Evolutionary conservation across 2,113 vertebrate genomes (phyloP), one percentile per base, ranked within the genome.

Genomic region (Peromyscus polionotus): DNA sequence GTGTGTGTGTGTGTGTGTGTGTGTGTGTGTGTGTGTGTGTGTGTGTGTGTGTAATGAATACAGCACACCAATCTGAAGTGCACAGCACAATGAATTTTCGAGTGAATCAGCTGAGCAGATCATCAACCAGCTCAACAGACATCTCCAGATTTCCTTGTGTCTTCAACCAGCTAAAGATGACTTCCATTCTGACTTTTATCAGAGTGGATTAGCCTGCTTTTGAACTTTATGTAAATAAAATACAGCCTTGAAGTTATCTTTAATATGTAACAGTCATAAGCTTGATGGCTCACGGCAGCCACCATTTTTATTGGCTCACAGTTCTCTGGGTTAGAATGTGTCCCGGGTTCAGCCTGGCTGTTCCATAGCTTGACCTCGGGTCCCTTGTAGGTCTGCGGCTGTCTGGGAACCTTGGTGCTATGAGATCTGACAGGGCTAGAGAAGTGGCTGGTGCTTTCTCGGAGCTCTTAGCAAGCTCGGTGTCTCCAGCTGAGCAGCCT

Each of bases 171-270:
- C 36, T 61, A 84, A 70, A 57, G 26, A 17, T 59, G 85, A 94
- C 14, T 70, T 7, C 28, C 77, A 28, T 76, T 92, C 33, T 80
- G 68, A 45, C 2, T n/a, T 83, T 70, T 31, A 33, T 54, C 24
- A 33, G 33, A 31, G 17, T 22, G 75, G 33, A 39, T 81, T 33
- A 81, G n/a, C 20, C 86, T 79, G 48, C 7, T 88, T 79, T 88
- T 79, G 4, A 94, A 88, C 39, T 73, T 72, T 61, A 84, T 51
- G n/a, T 51, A 84, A 92, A 79, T 79, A 80, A 94, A 95, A 77
- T 45, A 73, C 3, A 57, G 24, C 33, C 14, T 63, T 54, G n/a
- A 48, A 80, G 73, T 89, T 90, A 92, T 31, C 77, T 93, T 95
- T 93, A 28, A n/a, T n/a, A 51, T 72, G 22, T 73, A 84, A 76